phyloP scores from a whole-genome alignment of 1,140 invertebrate genomes.

The Microplitis mediator region DNA sequence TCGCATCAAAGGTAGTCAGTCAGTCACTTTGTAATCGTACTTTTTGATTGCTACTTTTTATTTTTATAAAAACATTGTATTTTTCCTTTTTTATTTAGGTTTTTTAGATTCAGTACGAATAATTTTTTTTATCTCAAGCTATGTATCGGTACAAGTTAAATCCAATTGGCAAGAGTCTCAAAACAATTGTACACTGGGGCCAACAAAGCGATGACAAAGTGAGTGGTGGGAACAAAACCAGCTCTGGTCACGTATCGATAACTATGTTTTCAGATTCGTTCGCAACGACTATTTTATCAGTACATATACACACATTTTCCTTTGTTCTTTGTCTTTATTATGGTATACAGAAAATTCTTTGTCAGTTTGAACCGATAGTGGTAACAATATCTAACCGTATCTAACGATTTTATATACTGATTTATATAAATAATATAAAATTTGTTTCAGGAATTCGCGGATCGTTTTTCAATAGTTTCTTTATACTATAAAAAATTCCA shows the following conservation, averaged over 20 bases:
- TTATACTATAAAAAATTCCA: too few relatives aligned
- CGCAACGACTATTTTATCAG: conserved; percentile 5
- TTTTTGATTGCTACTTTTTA: too few relatives aligned
- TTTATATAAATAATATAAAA: too few relatives aligned
- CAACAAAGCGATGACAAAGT: not conserved
- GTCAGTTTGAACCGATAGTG: not conserved
- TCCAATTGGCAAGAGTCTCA: not conserved
- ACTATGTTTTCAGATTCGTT: conserved; percentile 12
- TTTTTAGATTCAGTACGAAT: not conserved
- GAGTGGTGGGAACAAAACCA: not conserved
- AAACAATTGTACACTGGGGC: not conserved
- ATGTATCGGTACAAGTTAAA: not conserved
- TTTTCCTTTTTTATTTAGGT: not conserved
- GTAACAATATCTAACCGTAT: not conserved
- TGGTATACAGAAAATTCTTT: not conserved
- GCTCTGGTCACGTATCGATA: conserved; percentile 14
- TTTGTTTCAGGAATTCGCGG: too few relatives aligned
- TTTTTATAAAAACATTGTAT: not conserved
- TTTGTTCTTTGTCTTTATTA: not conserved
- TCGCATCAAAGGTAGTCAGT: too few relatives aligned
- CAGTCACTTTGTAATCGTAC: too few relatives aligned
- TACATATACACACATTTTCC: not conserved
- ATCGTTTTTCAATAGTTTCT: too few relatives aligned
- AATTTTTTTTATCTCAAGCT: not conserved
- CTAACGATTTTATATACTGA: too few relatives aligned